phyloP scores from a whole-genome alignment of 1,140 invertebrate genomes.

The Archegozetes longisetosus region DNA sequence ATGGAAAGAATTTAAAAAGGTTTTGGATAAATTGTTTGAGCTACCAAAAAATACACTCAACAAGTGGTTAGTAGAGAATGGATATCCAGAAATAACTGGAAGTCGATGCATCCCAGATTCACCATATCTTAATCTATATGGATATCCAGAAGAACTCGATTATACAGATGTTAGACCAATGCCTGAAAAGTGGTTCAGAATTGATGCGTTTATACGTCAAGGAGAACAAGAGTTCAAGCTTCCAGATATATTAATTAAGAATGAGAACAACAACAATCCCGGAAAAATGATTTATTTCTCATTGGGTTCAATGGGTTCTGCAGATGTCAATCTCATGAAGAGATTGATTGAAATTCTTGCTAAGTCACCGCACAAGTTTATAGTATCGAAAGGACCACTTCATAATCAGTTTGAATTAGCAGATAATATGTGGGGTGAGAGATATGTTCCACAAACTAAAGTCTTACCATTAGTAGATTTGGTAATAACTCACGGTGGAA shows the following conservation, averaged over 20 bases:
- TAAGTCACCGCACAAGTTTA: slow-evolving; percentile 10
- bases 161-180: slow-evolving; percentile 9
- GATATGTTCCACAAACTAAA: neutral
- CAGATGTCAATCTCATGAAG: slow-evolving; percentile 18
- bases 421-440: slow-evolving; percentile 17
- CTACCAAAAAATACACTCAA: neutral
- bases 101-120: neutral
- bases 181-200: neutral
- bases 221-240: neutral
- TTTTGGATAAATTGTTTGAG: neutral
- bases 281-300: slow-evolving; percentile 16
- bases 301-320: slow-evolving; percentile 19
- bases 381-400: slow-evolving; percentile 13
- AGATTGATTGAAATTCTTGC: slow-evolving; percentile 3
- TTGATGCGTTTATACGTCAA: slow-evolving; percentile 4
- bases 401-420: slow-evolving; percentile 15
- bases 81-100: neutral
- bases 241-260: slow-evolving; percentile 6
- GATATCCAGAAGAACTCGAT: slow-evolving; percentile 15
- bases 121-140: slow-evolving; percentile 14
- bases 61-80: neutral
- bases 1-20: neutral
- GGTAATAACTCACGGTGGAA: slow-evolving; percentile 15
- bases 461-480: slow-evolving; percentile 6
- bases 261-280: neutral